Percentiles rank a stretch among this genome's conserved stretches.
These are phyloP conservation scores for Cebidichthys violaceus DNA, from an alignment of 2,113 vertebrate genomes.

Conservation along the genomic window DNA sequence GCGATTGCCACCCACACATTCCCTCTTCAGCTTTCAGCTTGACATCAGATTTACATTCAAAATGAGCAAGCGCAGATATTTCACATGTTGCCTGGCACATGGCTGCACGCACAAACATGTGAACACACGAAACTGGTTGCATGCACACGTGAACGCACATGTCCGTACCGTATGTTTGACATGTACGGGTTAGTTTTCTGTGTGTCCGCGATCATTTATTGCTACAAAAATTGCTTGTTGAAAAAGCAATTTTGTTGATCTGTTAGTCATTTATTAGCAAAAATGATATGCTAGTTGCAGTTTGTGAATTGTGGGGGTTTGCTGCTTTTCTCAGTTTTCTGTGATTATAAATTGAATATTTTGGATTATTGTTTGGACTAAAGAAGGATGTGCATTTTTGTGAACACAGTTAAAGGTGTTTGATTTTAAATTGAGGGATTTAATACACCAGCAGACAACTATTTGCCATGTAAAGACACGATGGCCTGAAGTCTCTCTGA, in stretches of 20 bases:
- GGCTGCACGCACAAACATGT: conserved; percentile 50
- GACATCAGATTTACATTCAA: conserved; percentile 85
- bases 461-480: background rate
- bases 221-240: background rate
- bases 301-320: background rate
- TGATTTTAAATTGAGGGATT: background rate
- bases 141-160: conserved; percentile 44
- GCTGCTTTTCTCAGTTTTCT: background rate
- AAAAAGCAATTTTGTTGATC: background rate
- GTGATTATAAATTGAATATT: background rate
- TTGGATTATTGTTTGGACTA: background rate
- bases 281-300: too few relatives aligned
- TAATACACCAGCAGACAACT: background rate
- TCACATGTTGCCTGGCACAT: conserved; percentile 68
- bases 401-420: background rate
- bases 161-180: background rate
- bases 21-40: conserved; percentile 79
- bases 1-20: conserved; percentile 84
- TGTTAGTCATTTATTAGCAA: too few relatives aligned
- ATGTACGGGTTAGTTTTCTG: background rate
- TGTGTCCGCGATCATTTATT: background rate
- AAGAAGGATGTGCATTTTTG: background rate
- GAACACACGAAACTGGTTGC: conserved; percentile 5
- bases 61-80: conserved; percentile 72
- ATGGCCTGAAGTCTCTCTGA: background rate